phyloP scores from a whole-genome alignment of 2,797 vertebrate species.

The Eulemur albifrons region DNA sequence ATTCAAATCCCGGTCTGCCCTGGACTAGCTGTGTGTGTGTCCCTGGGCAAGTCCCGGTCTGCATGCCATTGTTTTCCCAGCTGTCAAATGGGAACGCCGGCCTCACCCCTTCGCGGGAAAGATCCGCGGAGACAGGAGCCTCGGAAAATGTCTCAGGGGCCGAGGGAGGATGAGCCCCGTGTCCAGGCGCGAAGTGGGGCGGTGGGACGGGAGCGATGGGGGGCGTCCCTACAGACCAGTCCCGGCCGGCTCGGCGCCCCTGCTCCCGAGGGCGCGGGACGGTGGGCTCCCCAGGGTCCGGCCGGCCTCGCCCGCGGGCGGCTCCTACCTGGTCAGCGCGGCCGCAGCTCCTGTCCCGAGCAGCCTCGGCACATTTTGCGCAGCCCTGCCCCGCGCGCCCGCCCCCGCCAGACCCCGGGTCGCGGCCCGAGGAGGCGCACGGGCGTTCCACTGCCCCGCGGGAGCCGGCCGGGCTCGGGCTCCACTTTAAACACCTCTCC shows the following conservation, averaged over 20 bases:
- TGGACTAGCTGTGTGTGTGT: neutral
- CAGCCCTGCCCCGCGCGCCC: neutral
- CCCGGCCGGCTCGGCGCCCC: neutral
- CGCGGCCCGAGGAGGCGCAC: conserved; percentile 37
- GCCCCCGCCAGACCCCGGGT: neutral
- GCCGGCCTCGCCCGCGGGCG: neutral
- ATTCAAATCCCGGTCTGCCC: neutral
- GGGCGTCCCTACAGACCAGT: neutral
- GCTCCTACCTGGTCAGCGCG: conserved; percentile 82
- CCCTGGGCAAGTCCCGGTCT: neutral
- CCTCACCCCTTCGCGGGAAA: neutral
- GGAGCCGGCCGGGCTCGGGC: conserved; percentile 63
- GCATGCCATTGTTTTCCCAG: neutral
- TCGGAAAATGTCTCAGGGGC: neutral
- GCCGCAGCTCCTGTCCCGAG: conserved; percentile 58
- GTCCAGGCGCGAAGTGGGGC: neutral
- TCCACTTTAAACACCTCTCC: conserved; percentile 75
- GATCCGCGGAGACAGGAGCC: neutral
- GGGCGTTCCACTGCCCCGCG: conserved; percentile 41
- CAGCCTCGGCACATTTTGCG: conserved; percentile 70
- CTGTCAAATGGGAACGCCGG: conserved; percentile 58
- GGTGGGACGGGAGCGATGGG: rapidly evolving
- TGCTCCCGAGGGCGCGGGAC: neutral
- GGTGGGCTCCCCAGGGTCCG: neutral
- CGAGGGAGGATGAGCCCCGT: neutral